Evolutionary conservation across 2,797 vertebrate species (phyloP), one percentile per base, ranked within the genome.

Genomic region (Gobio occitaniae): DNA sequence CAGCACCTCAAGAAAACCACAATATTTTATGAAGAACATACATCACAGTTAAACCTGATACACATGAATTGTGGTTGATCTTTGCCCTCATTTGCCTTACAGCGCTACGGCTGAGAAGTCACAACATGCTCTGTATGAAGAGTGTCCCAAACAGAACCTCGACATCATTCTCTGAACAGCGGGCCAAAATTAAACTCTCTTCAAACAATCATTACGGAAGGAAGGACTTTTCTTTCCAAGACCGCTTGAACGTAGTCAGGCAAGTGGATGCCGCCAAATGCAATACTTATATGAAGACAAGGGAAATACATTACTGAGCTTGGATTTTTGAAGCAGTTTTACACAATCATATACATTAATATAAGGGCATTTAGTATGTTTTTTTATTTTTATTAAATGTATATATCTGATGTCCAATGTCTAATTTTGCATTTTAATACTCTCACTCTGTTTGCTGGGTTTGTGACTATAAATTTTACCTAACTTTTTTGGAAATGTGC

Each of bases 81-180:
- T 50, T 29, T 61, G 59, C 56, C 83, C 44, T 83, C 15, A 1
- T 74, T 81, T 17, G 82, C 17, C 50, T 83, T 29, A 13, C 84
- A 93, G 91, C 56, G 68, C 86, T 59, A 87, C 88, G 36, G 77
- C 83, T 5, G 63, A 47, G 3, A 21, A 74, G 1, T 74, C 81
- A 82, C 88, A 82, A 85, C 69, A 78, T 0, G 74, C 68, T 52
- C 17, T 69, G 9, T 74, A 61, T 52, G 69, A 87, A 38, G 56
- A 44, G 7, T 29, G 8, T 88, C 19, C 19, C 65, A 78, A 84
- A 32, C 85, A 19, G 75, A 88, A 79, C 52, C 25, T 36, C 0
- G 52, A 83, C 5, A 11, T 70, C 29, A n/a, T 6, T 19, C 48
- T 83, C 21, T 75, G 36, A 83, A 54, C 3, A 19, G 6, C 21